Base-by-base conservation (phyloP, 2,888 invertebrate species). In the Acleris cristana region DNA sequence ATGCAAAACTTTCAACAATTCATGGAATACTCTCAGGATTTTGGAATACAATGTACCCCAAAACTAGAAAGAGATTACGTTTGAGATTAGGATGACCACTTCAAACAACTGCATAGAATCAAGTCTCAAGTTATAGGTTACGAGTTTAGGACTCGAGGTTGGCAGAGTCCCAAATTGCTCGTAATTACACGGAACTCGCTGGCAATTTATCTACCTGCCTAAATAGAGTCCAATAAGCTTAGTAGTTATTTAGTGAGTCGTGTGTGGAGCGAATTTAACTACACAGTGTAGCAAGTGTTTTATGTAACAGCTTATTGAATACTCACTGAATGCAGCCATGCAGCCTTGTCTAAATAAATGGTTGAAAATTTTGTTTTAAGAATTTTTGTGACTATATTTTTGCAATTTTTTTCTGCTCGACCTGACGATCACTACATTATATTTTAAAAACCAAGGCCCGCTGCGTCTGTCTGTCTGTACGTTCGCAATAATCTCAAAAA, bases 161-260 rank as follows among this genome's bases (percentile, higher is more conserved):
- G 62, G 66, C 66, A 53, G n/a, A 14, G 21, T 23, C 52, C 66
- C 66, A 67, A 67, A 62, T 52, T 56, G 61, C n/a, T 21, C 45
- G 51, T 67, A 58, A 69, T 69, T 48, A 57, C 52, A 61, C 40
- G 40, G 51, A 61, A 58, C 61, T 61, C 58, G 52, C 48, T 49
- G 21, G 62, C 67, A 48, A 67, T 67, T 67, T 63, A 49, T 67
- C 67, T 67, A 54, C 58, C 62, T 67, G 62, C 53, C 63, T 58
- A 67, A 66, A 63, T 63, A 63, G 62, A 62, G 30, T 63, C 61
- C 66, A 66, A 62, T 66, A 57, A 60, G 56, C 65, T 40, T 55
- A 44, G 18, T 26, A 52, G 66, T 62, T 57, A 66, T 61, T 61
- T 62, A 56, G 56, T 45, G 21, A 52, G 30, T 30, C 44, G 26